phyloP scores from a whole-genome alignment of 2,888 invertebrate species.

The Lochmaea crataegi region DNA sequence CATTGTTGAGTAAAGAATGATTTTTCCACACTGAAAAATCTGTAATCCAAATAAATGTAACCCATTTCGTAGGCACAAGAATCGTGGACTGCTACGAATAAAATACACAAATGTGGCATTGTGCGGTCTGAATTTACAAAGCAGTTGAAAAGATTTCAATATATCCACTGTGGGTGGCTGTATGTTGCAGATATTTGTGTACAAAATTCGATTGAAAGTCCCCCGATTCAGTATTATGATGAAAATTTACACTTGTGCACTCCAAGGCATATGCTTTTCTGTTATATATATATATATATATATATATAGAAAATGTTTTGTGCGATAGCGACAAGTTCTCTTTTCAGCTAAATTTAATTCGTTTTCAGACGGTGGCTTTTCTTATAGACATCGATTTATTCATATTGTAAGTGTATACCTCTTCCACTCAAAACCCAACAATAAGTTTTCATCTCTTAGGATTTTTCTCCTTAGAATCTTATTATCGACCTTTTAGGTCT shows the following conservation, averaged over 20 bases:
- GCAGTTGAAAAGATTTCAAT: slow-evolving; percentile 67
- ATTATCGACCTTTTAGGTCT: slow-evolving; percentile 4
- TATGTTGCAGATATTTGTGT: slow-evolving; percentile 65
- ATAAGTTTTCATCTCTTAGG: slow-evolving; percentile 26
- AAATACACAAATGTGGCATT: slow-evolving; percentile 65
- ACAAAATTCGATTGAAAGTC: slow-evolving; percentile 65
- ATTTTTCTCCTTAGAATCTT: slow-evolving; percentile 28
- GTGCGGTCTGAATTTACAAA: slow-evolving; percentile 66
- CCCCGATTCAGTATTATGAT: slow-evolving; percentile 65
- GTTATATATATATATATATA: slow-evolving; percentile 30
- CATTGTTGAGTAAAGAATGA: slow-evolving; percentile 52
- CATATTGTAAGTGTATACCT: slow-evolving; percentile 42
- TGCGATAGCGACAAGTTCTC: slow-evolving; percentile 37
- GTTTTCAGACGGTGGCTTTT: slow-evolving; percentile 52
- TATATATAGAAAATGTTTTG: slow-evolving; percentile 53
- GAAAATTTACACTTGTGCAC: slow-evolving; percentile 67
- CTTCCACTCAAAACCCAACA: slow-evolving; percentile 34
- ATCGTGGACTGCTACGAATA: slow-evolving; percentile 63
- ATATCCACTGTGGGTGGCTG: slow-evolving; percentile 62
- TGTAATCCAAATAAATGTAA: slow-evolving; percentile 64
- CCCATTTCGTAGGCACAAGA: slow-evolving; percentile 62
- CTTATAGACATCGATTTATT: slow-evolving; percentile 46
- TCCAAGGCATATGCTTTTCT: slow-evolving; percentile 64
- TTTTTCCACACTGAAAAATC: slow-evolving; percentile 60
- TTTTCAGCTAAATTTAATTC: slow-evolving; percentile 63